Percentiles rank a stretch among this genome's conserved stretches.
phyloP scores from a whole-genome alignment of 2,888 invertebrate species.

The Nephrocerus scutellatus region DNA sequence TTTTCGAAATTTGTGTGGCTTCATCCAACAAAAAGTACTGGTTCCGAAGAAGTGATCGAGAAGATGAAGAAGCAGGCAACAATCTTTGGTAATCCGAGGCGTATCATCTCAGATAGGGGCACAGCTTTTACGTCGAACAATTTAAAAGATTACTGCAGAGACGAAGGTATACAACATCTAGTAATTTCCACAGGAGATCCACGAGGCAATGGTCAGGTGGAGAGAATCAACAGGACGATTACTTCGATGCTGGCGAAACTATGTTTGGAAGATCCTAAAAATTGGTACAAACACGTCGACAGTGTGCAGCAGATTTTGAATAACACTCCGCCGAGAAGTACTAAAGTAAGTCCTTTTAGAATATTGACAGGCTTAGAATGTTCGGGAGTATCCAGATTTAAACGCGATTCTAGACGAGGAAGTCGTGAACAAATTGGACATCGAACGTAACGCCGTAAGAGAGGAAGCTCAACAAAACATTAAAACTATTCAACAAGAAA shows the following conservation, averaged over 20 bases:
- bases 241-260: slow-evolving; percentile 37
- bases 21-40: slow-evolving; percentile 29
- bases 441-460: background rate
- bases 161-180: slow-evolving; percentile 28
- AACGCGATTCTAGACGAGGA: too few species aligned
- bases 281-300: slow-evolving; percentile 28
- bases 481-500: slow-evolving; percentile 6
- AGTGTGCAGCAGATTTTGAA: slow-evolving; percentile 22
- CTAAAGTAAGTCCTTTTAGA: slow-evolving; percentile 2
- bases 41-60: slow-evolving; percentile 28
- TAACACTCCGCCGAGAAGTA: slow-evolving; percentile 2
- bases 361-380: too few species aligned
- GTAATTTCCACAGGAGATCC: slow-evolving; percentile 30
- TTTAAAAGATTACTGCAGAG: slow-evolving; percentile 34
- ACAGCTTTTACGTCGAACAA: slow-evolving; percentile 36
- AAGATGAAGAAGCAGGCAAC: slow-evolving; percentile 23
- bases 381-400: too few species aligned
- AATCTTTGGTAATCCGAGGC: slow-evolving; percentile 23
- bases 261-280: slow-evolving; percentile 26
- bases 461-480: background rate
- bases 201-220: slow-evolving; percentile 37
- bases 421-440: background rate
- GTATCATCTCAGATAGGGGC: slow-evolving; percentile 39
- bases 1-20: slow-evolving; percentile 39
- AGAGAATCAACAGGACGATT: slow-evolving; percentile 32